A percentile compares a stretch with the other conserved stretches of the same genome.
phyloP scores from a whole-genome alignment of 2,113 vertebrate genomes.

The Mirza zaza region DNA sequence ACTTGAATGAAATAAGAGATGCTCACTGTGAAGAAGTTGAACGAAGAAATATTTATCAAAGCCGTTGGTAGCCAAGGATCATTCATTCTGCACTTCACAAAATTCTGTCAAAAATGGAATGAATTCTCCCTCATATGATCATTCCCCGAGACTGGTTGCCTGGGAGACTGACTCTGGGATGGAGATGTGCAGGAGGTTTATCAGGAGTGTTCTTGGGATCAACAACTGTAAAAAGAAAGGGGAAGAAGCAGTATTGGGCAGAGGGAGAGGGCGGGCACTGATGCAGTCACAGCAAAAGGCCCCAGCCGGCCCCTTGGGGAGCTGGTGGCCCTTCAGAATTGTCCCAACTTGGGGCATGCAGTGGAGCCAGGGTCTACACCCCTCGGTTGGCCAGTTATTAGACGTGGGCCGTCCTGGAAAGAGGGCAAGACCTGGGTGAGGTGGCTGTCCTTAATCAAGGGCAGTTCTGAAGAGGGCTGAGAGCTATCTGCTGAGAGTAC shows the following conservation, averaged over 20 bases:
- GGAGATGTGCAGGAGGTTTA: not conserved
- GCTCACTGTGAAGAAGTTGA: not conserved
- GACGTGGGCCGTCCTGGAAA: not conserved
- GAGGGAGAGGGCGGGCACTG: not conserved
- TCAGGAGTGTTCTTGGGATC: not conserved
- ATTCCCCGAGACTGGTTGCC: not conserved
- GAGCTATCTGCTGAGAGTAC: not conserved
- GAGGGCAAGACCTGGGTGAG: not conserved
- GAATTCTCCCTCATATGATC: not conserved
- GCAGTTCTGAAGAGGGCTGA: not conserved
- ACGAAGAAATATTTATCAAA: not conserved
- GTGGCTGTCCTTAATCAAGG: not conserved
- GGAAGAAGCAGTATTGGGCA: not conserved
- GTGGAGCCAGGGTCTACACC: not conserved
- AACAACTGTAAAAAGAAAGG: not conserved
- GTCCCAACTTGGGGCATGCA: not conserved
- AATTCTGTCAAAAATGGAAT: not conserved
- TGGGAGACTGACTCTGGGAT: not conserved
- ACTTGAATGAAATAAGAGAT: not conserved
- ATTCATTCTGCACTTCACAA: not conserved
- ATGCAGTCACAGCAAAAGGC: not conserved
- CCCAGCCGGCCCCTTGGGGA: not conserved
- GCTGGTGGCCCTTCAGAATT: not conserved
- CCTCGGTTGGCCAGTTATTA: not conserved
- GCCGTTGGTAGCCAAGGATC: not conserved